Evolutionary conservation across 2,888 invertebrate species (phyloP).

Genomic region (Enchytraeus crypticus): DNA sequence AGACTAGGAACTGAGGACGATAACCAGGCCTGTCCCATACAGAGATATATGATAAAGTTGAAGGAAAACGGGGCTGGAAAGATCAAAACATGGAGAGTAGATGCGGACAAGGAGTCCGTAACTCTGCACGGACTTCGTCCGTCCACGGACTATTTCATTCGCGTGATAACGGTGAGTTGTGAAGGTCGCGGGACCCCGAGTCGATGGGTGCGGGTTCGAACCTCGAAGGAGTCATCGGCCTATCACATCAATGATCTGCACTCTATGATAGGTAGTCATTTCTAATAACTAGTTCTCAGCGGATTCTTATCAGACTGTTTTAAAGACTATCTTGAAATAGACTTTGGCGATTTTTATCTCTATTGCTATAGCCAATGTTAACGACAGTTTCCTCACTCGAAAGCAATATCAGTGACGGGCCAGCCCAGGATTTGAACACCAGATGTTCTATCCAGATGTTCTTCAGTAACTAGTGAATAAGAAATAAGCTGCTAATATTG

Average conservation of each 20-base stretch:
- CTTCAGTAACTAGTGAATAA: too few species aligned
- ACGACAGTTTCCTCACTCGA: too few species aligned
- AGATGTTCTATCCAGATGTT: too few species aligned
- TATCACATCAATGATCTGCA: neutral
- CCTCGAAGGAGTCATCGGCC: neutral
- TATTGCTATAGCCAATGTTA: too few species aligned
- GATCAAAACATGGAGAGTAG: conserved; percentile 18
- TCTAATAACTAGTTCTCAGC: neutral
- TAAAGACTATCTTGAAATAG: neutral
- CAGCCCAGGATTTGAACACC: too few species aligned
- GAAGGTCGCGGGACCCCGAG: conserved; percentile 20
- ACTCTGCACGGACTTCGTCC: conserved; percentile 14
- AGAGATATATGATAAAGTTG: conserved; percentile 22
- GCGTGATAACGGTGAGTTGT: conserved; percentile 23
- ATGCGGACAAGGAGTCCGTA: conserved; percentile 12
- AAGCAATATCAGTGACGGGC: too few species aligned
- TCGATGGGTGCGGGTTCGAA: conserved; percentile 20
- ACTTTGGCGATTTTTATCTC: neutral
- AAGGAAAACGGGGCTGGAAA: conserved; percentile 17
- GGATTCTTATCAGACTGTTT: neutral
- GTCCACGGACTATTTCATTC: conserved; percentile 18
- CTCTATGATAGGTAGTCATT: neutral
- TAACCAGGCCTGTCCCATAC: conserved; percentile 15
- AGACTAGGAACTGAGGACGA: neutral
- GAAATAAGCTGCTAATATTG: too few species aligned